Conservation (phyloP, 2,113 vertebrate species). For the Gasterosteus nipponicus region DNA sequence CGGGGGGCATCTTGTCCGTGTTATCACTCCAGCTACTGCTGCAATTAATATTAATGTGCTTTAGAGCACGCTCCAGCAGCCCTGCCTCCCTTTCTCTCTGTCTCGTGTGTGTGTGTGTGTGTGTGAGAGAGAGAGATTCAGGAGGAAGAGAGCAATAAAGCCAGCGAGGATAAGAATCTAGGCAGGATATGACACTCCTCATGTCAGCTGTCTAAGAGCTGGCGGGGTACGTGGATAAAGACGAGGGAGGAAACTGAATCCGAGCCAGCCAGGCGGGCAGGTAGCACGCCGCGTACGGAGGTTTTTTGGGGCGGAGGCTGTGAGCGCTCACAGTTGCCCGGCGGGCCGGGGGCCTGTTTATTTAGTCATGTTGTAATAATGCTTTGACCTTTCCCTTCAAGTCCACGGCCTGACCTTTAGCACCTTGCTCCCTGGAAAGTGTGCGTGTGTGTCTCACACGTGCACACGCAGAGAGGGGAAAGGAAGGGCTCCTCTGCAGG, state of each 20-base stretch:
- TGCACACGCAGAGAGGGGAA: conserved; percentile 36
- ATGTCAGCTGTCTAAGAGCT: conserved; percentile 77
- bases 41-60: conserved; percentile 85
- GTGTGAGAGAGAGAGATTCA: conserved; percentile 54
- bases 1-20: conserved; percentile 72
- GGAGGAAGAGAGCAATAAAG: conserved; percentile 77
- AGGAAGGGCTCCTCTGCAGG: conserved; percentile 60
- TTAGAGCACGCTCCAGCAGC: conserved; percentile 77
- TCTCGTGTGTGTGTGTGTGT: conserved; percentile 15
- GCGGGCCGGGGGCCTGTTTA: conserved; percentile 67
- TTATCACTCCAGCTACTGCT: conserved; percentile 75
- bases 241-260: conserved; percentile 68
- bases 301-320: conserved; percentile 12
- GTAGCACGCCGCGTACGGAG: conserved; percentile 35
- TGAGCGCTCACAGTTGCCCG: conserved; percentile 29
- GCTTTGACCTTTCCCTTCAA: conserved; percentile 79
- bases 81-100: conserved; percentile 51
- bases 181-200: conserved; percentile 83
- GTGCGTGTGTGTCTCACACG: not conserved
- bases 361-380: conserved; percentile 80
- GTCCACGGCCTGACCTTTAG: conserved; percentile 75
- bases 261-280: conserved; percentile 48
- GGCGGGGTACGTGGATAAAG: conserved; percentile 75
- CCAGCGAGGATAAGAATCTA: conserved; percentile 75
- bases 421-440: conserved; percentile 65